A percentile compares a stretch with the other conserved stretches of the same genome.
Conservation (phyloP, 2,113 vertebrate genomes). For the Paratilapia polleni region DNA sequence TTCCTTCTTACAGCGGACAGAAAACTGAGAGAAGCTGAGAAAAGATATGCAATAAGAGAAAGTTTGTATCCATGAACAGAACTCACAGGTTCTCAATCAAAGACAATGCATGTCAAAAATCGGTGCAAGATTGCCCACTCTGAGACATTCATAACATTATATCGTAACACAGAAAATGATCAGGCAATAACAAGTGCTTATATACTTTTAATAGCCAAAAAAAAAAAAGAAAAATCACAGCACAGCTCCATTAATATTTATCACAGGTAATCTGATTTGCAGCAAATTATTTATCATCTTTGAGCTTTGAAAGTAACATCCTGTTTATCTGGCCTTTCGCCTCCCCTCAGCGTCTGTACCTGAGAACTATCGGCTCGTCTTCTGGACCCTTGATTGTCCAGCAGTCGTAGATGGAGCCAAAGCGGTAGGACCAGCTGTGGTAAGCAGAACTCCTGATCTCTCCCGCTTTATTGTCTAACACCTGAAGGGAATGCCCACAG, state of each 20-base stretch:
- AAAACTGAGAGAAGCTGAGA: constrained; percentile 79
- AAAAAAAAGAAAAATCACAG: neutral
- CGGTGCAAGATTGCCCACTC: neutral
- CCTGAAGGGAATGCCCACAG: constrained; percentile 70
- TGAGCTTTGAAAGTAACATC: neutral
- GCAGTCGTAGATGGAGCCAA: constrained; percentile 69
- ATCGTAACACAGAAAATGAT: neutral
- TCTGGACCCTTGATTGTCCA: constrained; percentile 77
- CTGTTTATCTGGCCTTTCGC: neutral
- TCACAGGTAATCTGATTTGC: neutral
- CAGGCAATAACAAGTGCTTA: neutral
- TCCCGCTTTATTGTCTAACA: constrained; percentile 71
- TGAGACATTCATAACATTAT: neutral
- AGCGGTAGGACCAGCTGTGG: constrained; percentile 72
- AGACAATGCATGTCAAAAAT: neutral
- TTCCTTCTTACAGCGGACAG: constrained; percentile 70
- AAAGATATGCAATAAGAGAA: neutral
- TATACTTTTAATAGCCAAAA: neutral
- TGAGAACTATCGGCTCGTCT: constrained; percentile 76
- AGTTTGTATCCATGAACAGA: neutral
- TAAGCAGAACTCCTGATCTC: constrained; percentile 76
- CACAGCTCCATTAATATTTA: too few relatives aligned
- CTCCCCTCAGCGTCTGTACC: constrained; percentile 61
- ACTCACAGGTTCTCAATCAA: neutral
- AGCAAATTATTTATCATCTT: neutral